Conservation (phyloP, 1,140 invertebrate genomes). For the Bombyx mandarina region DNA sequence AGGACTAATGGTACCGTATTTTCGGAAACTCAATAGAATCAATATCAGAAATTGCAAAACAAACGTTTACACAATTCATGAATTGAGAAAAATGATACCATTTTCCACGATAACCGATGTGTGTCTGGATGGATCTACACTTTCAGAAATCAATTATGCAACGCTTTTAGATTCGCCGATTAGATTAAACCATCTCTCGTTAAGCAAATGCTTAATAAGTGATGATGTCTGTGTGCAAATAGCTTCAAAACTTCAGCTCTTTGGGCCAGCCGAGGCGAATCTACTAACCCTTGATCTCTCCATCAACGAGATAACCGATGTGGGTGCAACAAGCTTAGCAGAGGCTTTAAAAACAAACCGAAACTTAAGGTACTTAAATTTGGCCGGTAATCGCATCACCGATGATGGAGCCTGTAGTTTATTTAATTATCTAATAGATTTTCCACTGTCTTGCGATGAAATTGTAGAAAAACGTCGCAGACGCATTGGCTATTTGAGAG, state of each 20-base stretch:
- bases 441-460: slow-evolving; percentile 31
- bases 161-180: slow-evolving; percentile 20
- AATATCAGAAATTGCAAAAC: slow-evolving; percentile 22
- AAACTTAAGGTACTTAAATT: slow-evolving; percentile 43
- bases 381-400: slow-evolving; percentile 37
- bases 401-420: slow-evolving; percentile 29
- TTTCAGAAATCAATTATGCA: slow-evolving; percentile 23
- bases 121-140: slow-evolving; percentile 25
- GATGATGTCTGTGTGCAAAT: slow-evolving; percentile 30
- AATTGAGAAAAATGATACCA: slow-evolving; percentile 29
- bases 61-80: slow-evolving; percentile 23
- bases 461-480: slow-evolving; percentile 16
- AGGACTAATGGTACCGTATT: slow-evolving; percentile 19
- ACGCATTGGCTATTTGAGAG: slow-evolving; percentile 27
- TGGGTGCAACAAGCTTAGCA: slow-evolving; percentile 28
- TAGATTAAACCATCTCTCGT: slow-evolving; percentile 23
- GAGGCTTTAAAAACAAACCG: slow-evolving; percentile 39
- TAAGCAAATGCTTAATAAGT: slow-evolving; percentile 33
- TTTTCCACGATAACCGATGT: slow-evolving; percentile 28
- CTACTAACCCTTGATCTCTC: slow-evolving; percentile 39
- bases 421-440: slow-evolving; percentile 31
- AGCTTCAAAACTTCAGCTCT: slow-evolving; percentile 23
- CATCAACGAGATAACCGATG: slow-evolving; percentile 36
- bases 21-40: slow-evolving; percentile 27
- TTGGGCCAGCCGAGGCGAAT: slow-evolving; percentile 17